Evolutionary conservation across 2,113 vertebrate species (phyloP).

Genomic region (Serinus canaria): DNA sequence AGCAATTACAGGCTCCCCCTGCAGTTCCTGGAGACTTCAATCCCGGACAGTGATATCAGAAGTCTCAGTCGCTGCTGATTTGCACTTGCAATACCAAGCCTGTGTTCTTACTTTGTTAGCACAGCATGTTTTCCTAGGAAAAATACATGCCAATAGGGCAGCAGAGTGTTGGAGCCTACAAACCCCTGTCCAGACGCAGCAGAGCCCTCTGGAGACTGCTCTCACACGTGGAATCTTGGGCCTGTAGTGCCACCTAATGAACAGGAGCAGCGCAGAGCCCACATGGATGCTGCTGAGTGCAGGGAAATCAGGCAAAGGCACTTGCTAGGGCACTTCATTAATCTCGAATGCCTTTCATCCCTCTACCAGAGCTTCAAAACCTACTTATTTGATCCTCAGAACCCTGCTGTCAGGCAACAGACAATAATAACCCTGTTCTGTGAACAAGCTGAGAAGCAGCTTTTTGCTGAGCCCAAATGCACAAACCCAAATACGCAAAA

Average conservation of each 20-base stretch:
- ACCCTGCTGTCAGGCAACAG: not conserved
- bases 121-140: not conserved
- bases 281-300: rapidly evolving
- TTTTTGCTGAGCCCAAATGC: not conserved
- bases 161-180: not conserved
- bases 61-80: not conserved
- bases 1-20: not conserved
- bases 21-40: not conserved
- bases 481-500: not conserved
- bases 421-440: not conserved
- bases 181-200: not conserved
- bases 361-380: not conserved
- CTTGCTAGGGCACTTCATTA: not conserved
- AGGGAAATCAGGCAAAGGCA: not conserved
- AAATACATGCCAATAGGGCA: not conserved
- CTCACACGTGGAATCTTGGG: not conserved
- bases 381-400: not conserved
- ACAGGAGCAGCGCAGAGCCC: not conserved
- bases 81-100: not conserved
- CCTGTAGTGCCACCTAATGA: constrained; percentile 65
- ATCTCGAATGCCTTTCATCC: not conserved
- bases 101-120: not conserved
- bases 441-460: not conserved
- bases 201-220: not conserved
- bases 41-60: rapidly evolving